phyloP scores from a whole-genome alignment of 2,888 invertebrate species.

The Miltochrista miniata region DNA sequence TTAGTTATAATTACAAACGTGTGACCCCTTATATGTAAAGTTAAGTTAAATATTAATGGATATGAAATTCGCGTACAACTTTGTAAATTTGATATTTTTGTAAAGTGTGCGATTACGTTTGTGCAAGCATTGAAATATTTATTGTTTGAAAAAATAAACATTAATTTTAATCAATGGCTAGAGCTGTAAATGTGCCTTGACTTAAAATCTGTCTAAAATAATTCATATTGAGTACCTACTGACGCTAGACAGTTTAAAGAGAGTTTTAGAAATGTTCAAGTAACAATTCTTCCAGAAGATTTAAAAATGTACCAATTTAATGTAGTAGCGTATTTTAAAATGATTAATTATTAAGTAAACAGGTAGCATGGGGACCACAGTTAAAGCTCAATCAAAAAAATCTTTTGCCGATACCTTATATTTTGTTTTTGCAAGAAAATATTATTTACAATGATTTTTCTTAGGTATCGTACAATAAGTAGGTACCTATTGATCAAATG shows the following conservation, averaged over 20 bases:
- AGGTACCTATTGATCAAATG: too few species aligned
- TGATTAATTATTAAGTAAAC: conserved; percentile 33
- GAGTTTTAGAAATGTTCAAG: conserved; percentile 28
- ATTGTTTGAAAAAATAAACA: conserved; percentile 20
- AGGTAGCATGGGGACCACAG: conserved; percentile 53
- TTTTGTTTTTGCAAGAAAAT: conserved; percentile 7
- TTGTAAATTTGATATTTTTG: conserved; percentile 19
- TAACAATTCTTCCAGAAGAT: conserved; percentile 17
- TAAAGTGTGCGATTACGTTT: conserved; percentile 13
- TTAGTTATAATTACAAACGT: conserved; percentile 39
- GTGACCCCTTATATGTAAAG: conserved; percentile 30
- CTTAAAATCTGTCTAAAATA: conserved; percentile 16
- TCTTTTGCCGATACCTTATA: conserved; percentile 40
- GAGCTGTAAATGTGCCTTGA: conserved; percentile 44
- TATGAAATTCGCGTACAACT: conserved; percentile 16
- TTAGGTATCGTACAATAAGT: too few species aligned
- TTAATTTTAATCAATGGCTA: conserved; percentile 17
- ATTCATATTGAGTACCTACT: conserved; percentile 19
- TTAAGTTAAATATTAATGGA: conserved; percentile 22
- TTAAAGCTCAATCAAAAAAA: conserved; percentile 46
- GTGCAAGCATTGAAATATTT: conserved; percentile 14
- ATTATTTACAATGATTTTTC: conserved; percentile 24
- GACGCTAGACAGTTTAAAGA: conserved; percentile 28
- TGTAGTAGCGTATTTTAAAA: conserved; percentile 13
- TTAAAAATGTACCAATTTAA: conserved; percentile 1